Base-by-base conservation (phyloP, 1,140 invertebrate genomes). In the Aphelenchoides avenae region DNA sequence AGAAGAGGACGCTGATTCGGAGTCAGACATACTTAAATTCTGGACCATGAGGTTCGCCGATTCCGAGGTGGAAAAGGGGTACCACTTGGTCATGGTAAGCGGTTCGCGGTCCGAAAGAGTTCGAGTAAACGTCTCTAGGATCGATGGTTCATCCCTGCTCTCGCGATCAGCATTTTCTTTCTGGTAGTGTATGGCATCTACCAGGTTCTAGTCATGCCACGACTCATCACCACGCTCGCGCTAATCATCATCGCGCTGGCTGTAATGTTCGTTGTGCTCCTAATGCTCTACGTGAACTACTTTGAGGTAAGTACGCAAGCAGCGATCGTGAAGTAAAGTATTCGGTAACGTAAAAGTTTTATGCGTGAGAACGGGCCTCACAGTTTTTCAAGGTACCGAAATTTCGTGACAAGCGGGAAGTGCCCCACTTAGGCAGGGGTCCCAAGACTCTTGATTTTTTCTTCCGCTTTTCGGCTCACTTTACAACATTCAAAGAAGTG, bases 81-180 rank as follows among this genome's bases (percentile, higher is more conserved):
- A 60, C 50, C 67, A 77, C 34, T 52, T 59, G 20, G 68, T n/a
- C n/a, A n/a, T n/a, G n/a, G n/a, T n/a, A n/a, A n/a, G n/a, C n/a
- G n/a, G n/a, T n/a, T n/a, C n/a, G n/a, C n/a, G n/a, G n/a, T n/a
- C n/a, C n/a, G n/a, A n/a, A n/a, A n/a, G n/a, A n/a, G n/a, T n/a
- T n/a, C n/a, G n/a, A n/a, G n/a, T n/a, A n/a, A n/a, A n/a, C n/a
- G n/a, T n/a, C n/a, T n/a, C n/a, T n/a, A n/a, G 31, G 72, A 75
- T 53, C 72, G 71, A 20, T 75, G 72, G 72, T 75, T 75, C 42
- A 77, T 75, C 36, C 75, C 72, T 24, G 75, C 66, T 9, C 44
- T 75, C 3, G 63, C 75, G 4, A 70, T 73, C 11, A 56, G 50
- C n/a, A 73, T 75, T 33, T 59, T 75, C 48, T 77, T 77, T 39